A percentile compares a stretch with the other conserved stretches of the same genome.
phyloP scores from a whole-genome alignment of 2,797 vertebrate genomes.

The Miichthys miiuy region DNA sequence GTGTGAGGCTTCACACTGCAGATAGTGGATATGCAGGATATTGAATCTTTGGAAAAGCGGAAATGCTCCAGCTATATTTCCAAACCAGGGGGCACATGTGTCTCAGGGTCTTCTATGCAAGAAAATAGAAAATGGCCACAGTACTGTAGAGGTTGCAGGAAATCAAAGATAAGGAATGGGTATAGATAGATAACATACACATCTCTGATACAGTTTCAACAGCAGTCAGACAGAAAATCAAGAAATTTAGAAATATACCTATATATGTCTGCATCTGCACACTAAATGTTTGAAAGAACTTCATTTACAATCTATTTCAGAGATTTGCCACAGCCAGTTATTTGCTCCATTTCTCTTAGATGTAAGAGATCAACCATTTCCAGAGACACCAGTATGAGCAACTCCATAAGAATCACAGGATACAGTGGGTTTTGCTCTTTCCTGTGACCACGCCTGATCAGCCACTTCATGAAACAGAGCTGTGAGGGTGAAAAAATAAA shows the following conservation, averaged over 20 bases:
- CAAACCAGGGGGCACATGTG: neutral
- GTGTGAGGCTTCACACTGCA: conserved; percentile 15
- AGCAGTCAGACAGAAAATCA: neutral
- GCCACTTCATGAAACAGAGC: conserved; percentile 21
- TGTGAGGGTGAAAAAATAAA: conserved; percentile 14
- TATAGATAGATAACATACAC: conserved; percentile 4
- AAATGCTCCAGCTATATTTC: conserved; percentile 36
- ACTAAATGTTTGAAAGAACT: neutral
- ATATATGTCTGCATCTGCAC: neutral
- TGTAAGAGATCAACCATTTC: neutral
- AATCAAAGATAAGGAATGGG: conserved; percentile 19
- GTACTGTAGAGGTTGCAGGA: neutral
- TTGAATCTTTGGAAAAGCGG: conserved; percentile 39
- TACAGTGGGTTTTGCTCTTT: conserved; percentile 16
- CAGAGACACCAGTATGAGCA: neutral
- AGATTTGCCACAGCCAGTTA: neutral
- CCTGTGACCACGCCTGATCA: conserved; percentile 30
- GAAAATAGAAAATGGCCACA: conserved; percentile 5
- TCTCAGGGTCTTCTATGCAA: neutral
- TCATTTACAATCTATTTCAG: too few relatives aligned
- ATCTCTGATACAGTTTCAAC: neutral
- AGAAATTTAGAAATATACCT: neutral
- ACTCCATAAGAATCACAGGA: conserved; percentile 1
- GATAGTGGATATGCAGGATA: conserved; percentile 39
- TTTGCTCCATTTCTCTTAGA: conserved; percentile 1